A percentile compares a stretch with the other conserved stretches of the same genome.
Evolutionary conservation across 2,113 vertebrate genomes (phyloP).

Genomic region (Bujurquina vittata): DNA sequence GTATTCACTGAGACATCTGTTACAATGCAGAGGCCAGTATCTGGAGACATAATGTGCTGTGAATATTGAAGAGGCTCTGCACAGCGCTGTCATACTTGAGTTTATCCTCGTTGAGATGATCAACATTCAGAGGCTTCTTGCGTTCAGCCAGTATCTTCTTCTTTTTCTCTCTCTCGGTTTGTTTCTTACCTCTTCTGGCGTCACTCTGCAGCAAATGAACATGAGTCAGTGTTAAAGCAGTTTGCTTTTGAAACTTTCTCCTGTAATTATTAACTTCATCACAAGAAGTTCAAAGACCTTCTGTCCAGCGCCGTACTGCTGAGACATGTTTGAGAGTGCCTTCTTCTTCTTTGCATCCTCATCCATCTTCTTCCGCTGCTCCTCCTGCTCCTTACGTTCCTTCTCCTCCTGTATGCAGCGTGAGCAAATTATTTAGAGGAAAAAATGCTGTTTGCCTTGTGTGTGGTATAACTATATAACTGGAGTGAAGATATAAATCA

Average conservation of each 20-base stretch:
- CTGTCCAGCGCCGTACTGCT: constrained; percentile 78
- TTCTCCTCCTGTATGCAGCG: constrained; percentile 79
- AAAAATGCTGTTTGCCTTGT: background rate
- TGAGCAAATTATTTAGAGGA: background rate
- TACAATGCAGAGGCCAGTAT: background rate
- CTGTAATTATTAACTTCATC: background rate
- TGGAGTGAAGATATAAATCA: background rate
- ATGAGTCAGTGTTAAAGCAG: background rate
- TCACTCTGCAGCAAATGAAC: constrained; percentile 80
- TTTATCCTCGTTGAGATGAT: constrained; percentile 91
- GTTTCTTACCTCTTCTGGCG: constrained; percentile 89
- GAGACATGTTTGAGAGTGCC: constrained; percentile 80
- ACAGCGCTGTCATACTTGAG: constrained; percentile 83
- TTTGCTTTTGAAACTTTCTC: background rate
- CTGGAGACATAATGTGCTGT: background rate
- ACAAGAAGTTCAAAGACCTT: constrained; percentile 63
- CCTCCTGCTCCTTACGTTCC: constrained; percentile 82
- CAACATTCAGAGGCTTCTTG: constrained; percentile 86
- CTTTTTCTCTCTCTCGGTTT: constrained; percentile 97
- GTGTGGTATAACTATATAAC: background rate
- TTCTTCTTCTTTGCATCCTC: constrained; percentile 86
- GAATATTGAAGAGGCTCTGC: background rate
- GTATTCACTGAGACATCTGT: background rate
- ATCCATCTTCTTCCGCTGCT: constrained; percentile 81
- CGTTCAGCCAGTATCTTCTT: constrained; percentile 95